Evolutionary conservation across 2,797 vertebrate genomes (phyloP), one percentile per base, ranked within the genome.

Genomic region (Molossus molossus): DNA sequence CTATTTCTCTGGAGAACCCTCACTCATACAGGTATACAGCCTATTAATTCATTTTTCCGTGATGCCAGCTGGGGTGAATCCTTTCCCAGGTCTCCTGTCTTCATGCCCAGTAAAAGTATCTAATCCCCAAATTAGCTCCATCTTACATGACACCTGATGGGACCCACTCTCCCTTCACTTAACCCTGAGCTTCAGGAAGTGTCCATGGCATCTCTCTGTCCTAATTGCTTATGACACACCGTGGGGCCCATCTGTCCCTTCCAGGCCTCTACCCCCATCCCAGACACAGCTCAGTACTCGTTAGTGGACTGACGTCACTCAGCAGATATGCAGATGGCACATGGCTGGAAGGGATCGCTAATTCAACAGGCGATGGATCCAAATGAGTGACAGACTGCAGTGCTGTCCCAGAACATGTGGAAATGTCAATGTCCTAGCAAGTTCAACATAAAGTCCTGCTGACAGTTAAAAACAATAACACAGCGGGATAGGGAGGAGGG

Each of bases 241-340:
- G 37, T 37, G 20, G 13, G 27, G 33, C 12, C 25, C 29, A 4
- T 3, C 27, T 55, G 29, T n/a, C 40, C 5, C 53, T 50, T 85
- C 11, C 40, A 27, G 50, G n/a, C 60, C 40, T 80, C 25, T 27
- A 4, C 25, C 18, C 25, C 40, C 55, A 37, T 14, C 33, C 62
- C 80, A 62, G 45, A 27, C n/a, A 37, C 8, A 23, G 37, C n/a
- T 11, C 53, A 62, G 33, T 40, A 58, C 73, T 58, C 73, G 76
- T 79, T 33, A 75, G 69, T 45, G 21, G 27, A 70, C 33, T 33
- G 23, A 9, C 33, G 45, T 82, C 25, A 69, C 55, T 90, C 86
- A 90, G 73, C 81, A 82, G 58, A 82, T 76, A 95, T 80, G 77
- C 76, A 89, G 70, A 11, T 40, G 75, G 12, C 55, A 33, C 23